phyloP scores from a whole-genome alignment of 2,888 invertebrate genomes.

The Girardia tigrina region DNA sequence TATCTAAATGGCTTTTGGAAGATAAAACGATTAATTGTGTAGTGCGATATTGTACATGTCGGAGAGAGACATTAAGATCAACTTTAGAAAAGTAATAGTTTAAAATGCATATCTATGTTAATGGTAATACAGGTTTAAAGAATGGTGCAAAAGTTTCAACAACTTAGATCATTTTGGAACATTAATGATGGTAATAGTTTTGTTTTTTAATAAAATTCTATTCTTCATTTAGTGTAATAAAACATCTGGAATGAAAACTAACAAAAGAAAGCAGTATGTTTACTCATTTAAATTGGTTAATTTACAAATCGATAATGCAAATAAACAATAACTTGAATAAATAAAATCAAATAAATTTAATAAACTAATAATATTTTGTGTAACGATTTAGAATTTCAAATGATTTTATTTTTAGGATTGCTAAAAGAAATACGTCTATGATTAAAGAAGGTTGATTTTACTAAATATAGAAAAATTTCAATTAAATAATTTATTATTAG shows the following conservation, averaged over 20 bases:
- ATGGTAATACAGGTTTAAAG: neutral
- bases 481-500: neutral
- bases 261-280: neutral
- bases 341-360: too few relatives aligned
- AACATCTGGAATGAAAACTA: neutral
- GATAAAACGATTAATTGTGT: conserved; percentile 12
- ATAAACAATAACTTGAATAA: too few relatives aligned
- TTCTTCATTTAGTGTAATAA: neutral
- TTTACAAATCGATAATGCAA: too few relatives aligned
- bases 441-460: neutral
- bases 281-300: neutral
- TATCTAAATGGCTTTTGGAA: conserved; percentile 10
- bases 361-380: too few relatives aligned
- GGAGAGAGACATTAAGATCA: neutral
- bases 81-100: neutral
- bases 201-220: neutral
- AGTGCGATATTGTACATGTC: neutral
- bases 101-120: neutral
- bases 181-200: neutral
- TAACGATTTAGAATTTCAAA: too few relatives aligned
- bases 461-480: too few relatives aligned
- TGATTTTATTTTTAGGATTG: neutral
- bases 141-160: neutral
- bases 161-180: neutral
- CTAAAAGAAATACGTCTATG: neutral